Evolutionary conservation across 1,140 invertebrate genomes (phyloP).

Genomic region (Tetramorium simillimum): DNA sequence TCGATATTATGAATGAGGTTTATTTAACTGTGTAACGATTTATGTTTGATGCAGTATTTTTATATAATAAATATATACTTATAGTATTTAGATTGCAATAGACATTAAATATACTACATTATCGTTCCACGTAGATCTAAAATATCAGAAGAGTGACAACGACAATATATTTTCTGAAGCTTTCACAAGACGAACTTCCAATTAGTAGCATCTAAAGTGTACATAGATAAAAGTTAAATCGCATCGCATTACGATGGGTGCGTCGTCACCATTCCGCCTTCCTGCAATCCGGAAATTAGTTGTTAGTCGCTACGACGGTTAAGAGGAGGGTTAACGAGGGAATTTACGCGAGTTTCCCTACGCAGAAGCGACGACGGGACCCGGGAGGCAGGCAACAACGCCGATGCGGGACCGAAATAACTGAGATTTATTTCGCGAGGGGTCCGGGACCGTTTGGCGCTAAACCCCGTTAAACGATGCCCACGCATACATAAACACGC

Average conservation of each 20-base stretch:
- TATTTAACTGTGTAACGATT: not conserved
- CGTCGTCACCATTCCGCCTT: not conserved
- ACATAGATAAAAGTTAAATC: not conserved
- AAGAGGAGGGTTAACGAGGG: conserved; percentile 63
- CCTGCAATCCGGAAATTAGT: conserved; percentile 49
- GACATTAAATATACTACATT: not conserved
- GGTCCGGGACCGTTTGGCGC: conserved; percentile 58
- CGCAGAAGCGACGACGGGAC: conserved; percentile 38
- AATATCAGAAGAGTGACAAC: not conserved
- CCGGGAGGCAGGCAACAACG: conserved; percentile 18
- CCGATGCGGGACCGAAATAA: conserved; percentile 74
- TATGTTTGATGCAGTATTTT: not conserved
- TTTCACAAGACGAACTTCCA: not conserved
- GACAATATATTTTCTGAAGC: not conserved
- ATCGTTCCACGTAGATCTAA: not conserved
- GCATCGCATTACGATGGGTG: not conserved
- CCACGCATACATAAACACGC: conserved; percentile 2
- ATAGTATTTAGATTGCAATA: not conserved
- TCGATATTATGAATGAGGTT: not conserved
- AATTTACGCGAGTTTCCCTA: conserved; percentile 67
- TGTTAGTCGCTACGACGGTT: conserved; percentile 16
- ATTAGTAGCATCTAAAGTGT: not conserved
- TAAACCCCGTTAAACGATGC: conserved; percentile 75
- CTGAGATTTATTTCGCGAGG: conserved; percentile 77
- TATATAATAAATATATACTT: not conserved